phyloP scores from a whole-genome alignment of 2,113 vertebrate species.

The Oreocharis arfaki region DNA sequence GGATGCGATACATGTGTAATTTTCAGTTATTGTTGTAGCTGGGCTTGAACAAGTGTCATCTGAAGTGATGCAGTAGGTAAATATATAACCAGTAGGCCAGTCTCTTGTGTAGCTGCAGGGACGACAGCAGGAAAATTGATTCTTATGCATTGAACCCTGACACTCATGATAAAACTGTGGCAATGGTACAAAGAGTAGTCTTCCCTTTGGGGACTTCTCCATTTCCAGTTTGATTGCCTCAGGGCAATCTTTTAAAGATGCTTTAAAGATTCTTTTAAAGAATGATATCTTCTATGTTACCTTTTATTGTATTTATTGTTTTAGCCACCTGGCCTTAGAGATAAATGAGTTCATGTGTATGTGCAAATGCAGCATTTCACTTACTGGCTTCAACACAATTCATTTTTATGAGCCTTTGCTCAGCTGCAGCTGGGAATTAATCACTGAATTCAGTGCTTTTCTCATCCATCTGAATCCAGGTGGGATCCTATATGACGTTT shows the following conservation, averaged over 20 bases:
- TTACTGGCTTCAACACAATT: not conserved
- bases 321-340: not conserved
- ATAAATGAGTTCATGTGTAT: not conserved
- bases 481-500: not conserved
- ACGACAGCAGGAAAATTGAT: not conserved
- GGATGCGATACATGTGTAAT: rapidly evolving
- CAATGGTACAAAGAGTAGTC: not conserved
- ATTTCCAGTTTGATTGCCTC: not conserved
- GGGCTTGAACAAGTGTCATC: not conserved
- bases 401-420: not conserved
- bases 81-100: not conserved
- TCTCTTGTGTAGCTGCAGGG: not conserved
- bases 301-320: not conserved
- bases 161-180: not conserved
- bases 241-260: not conserved
- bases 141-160: not conserved
- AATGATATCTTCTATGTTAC: not conserved
- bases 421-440: not conserved
- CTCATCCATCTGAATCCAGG: not conserved
- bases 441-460: not conserved
- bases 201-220: not conserved
- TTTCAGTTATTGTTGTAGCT: not conserved
- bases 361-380: not conserved
- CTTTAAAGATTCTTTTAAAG: not conserved
- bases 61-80: not conserved